phyloP scores from a whole-genome alignment of 2,888 invertebrate species.

The Oscheius sp. region DNA sequence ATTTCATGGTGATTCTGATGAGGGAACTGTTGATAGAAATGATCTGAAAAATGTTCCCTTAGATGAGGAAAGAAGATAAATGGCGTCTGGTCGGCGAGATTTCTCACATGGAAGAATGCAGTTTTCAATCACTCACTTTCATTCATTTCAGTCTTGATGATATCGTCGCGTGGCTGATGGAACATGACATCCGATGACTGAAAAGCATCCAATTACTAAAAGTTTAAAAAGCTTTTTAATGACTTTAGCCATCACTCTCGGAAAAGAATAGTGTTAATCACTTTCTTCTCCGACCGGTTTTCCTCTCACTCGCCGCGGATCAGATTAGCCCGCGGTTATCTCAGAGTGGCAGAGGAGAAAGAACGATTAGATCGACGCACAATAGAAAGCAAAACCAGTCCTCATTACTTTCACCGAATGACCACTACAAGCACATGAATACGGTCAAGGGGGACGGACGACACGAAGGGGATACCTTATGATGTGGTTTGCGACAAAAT shows the following conservation, averaged over 20 bases:
- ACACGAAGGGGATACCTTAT: slow-evolving; percentile 18
- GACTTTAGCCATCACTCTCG: neutral
- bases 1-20: neutral
- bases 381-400: slow-evolving; percentile 25
- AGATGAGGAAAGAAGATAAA: too few relatives aligned
- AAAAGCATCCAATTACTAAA: neutral
- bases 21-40: neutral
- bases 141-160: slow-evolving; percentile 28
- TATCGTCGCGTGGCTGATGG: slow-evolving; percentile 16
- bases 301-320: slow-evolving; percentile 17
- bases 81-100: neutral
- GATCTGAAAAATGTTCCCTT: neutral
- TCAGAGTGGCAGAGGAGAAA: slow-evolving; percentile 25
- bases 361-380: slow-evolving; percentile 25
- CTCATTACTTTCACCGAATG: slow-evolving; percentile 27
- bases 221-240: neutral
- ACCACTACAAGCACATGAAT: slow-evolving; percentile 20
- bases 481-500: slow-evolving; percentile 24
- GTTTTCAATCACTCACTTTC: slow-evolving; percentile 31
- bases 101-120: too few relatives aligned
- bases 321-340: slow-evolving; percentile 24
- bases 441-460: slow-evolving; percentile 7
- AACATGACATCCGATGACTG: slow-evolving; percentile 26
- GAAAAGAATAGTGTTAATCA: neutral
- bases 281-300: slow-evolving; percentile 13